phyloP scores from a whole-genome alignment of 2,888 invertebrate genomes.

The Phragmatobia fuliginosa region DNA sequence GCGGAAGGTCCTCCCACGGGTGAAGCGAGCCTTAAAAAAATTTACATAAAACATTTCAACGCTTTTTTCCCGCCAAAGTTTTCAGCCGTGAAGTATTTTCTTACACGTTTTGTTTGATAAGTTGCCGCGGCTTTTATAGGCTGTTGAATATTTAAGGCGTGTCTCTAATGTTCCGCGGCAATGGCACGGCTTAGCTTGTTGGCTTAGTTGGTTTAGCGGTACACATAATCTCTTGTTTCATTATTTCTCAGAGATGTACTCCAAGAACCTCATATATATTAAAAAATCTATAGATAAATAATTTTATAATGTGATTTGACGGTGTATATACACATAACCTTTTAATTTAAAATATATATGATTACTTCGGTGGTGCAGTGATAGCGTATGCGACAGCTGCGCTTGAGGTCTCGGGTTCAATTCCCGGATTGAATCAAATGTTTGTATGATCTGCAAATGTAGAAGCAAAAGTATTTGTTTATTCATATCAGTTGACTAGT shows the following conservation, averaged over 20 bases:
- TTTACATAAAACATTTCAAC: slow-evolving; percentile 16
- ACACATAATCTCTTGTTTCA: background rate
- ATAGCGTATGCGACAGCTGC: too few species aligned
- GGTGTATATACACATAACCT: too few species aligned
- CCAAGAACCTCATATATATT: too few species aligned
- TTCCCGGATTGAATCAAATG: too few species aligned
- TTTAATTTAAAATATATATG: too few species aligned
- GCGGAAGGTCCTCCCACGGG: background rate
- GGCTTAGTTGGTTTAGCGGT: background rate
- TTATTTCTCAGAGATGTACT: background rate
- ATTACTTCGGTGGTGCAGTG: too few species aligned
- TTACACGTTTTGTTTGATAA: slow-evolving; percentile 14
- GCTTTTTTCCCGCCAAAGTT: slow-evolving; percentile 13
- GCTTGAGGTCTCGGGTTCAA: too few species aligned
- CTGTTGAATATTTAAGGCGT: slow-evolving; percentile 6
- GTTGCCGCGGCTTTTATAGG: slow-evolving; percentile 11
- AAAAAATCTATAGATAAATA: background rate
- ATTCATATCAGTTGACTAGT: too few species aligned
- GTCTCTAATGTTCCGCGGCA: slow-evolving; percentile 5
- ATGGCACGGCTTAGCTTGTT: background rate
- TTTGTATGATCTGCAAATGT: too few species aligned
- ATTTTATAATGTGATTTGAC: too few species aligned
- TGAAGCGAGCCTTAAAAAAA: background rate
- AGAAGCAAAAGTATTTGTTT: too few species aligned
- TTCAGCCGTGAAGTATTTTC: slow-evolving; percentile 12